Percentiles rank a stretch among this genome's conserved stretches.
phyloP scores from a whole-genome alignment of 2,113 vertebrate genomes.

The Siphamia tubifer region DNA sequence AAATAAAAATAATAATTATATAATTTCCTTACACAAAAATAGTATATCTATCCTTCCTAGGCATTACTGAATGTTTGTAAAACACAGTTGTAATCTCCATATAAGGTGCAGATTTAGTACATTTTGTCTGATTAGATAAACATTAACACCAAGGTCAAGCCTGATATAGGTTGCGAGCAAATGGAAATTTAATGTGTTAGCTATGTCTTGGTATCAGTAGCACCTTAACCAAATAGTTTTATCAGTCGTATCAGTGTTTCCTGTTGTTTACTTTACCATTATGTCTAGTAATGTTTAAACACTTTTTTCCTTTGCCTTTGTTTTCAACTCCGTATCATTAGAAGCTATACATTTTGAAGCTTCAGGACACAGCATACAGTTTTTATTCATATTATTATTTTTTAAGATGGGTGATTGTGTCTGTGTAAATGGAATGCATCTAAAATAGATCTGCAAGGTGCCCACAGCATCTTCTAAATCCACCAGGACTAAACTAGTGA shows the following conservation, averaged over 20 bases:
- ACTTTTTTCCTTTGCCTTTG: neutral
- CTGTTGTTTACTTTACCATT: neutral
- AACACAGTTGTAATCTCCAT: no score
- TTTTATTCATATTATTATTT: no score
- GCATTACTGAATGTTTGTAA: no score
- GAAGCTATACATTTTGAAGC: neutral
- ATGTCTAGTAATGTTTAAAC: conserved; percentile 16
- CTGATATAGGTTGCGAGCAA: no score
- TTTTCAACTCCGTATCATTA: neutral
- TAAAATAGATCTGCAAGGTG: no score
- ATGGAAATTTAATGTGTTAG: conserved; percentile 9
- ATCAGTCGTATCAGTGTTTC: neutral
- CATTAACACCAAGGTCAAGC: conserved; percentile 30
- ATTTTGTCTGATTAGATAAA: neutral
- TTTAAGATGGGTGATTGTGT: no score
- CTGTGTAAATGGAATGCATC: no score
- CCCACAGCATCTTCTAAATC: no score
- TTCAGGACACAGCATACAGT: neutral
- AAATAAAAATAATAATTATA: no score
- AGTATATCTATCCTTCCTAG: no score
- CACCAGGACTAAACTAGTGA: no score
- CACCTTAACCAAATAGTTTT: conserved; percentile 1
- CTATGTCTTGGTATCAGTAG: conserved; percentile 20
- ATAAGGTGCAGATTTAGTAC: neutral
- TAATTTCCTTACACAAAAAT: no score